Evolutionary conservation across 2,113 vertebrate genomes (phyloP).

Genomic region (Campylomormyrus numenius): DNA sequence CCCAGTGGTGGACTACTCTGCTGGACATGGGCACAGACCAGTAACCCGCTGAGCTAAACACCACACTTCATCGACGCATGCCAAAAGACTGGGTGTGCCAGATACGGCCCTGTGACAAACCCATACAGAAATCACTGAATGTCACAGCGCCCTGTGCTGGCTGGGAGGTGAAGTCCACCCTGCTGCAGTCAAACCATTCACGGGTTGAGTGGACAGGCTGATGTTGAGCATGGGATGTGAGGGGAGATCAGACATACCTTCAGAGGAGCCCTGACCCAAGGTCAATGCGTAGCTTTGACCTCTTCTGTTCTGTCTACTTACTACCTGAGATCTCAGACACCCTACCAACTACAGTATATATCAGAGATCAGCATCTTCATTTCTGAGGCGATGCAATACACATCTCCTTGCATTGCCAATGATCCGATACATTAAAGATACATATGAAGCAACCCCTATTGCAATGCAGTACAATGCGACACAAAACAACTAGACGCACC

Average conservation of each 20-base stretch:
- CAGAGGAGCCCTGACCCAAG: neutral
- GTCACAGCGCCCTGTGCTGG: neutral
- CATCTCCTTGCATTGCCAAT: neutral
- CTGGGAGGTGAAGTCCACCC: neutral
- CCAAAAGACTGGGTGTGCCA: neutral
- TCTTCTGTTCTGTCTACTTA: neutral
- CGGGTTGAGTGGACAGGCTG: neutral
- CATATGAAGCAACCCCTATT: neutral
- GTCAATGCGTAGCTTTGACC: neutral
- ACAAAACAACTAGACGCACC: neutral
- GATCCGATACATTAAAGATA: neutral
- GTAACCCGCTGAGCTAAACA: neutral
- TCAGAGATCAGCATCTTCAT: neutral
- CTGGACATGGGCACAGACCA: neutral
- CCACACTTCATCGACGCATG: neutral
- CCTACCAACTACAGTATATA: neutral
- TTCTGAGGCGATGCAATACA: neutral
- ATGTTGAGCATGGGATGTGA: neutral
- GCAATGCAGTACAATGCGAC: neutral
- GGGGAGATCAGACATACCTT: neutral
- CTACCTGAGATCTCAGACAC: neutral
- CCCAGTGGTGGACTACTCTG: neutral
- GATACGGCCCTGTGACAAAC: neutral
- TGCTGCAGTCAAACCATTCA: neutral
- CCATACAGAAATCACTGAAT: neutral